Conservation (phyloP, 1,140 invertebrate species). For the Gryllus bimaculatus region DNA sequence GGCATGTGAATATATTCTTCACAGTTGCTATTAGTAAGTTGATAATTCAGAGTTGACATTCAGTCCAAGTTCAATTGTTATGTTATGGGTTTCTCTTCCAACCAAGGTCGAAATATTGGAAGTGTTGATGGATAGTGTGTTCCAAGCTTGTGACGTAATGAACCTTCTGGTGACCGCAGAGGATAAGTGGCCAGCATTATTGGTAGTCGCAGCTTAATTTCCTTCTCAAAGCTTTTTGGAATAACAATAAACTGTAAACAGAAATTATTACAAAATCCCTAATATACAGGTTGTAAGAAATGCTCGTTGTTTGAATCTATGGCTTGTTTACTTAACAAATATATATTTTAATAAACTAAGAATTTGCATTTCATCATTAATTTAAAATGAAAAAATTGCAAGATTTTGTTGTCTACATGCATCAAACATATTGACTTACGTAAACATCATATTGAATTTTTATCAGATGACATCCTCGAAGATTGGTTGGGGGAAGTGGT, state of each 20-base stretch:
- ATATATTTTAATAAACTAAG: too few relatives aligned
- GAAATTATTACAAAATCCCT: slow-evolving; percentile 6
- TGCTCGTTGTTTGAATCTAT: too few relatives aligned
- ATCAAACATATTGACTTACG: slow-evolving; percentile 50
- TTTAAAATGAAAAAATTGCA: too few relatives aligned
- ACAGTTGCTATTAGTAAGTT: too few relatives aligned
- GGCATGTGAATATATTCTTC: too few relatives aligned
- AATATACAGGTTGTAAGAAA: too few relatives aligned
- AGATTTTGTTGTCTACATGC: too few relatives aligned
- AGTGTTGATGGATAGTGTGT: slow-evolving; percentile 85
- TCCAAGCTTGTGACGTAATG: slow-evolving; percentile 49
- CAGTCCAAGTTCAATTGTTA: not conserved
- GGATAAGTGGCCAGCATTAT: slow-evolving; percentile 92
- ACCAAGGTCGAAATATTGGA: slow-evolving; percentile 84
- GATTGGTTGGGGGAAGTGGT: slow-evolving; percentile 86
- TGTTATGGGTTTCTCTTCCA: slow-evolving; percentile 54
- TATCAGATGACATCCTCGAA: slow-evolving; percentile 91
- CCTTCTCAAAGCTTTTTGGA: slow-evolving; percentile 83
- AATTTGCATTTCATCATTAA: too few relatives aligned
- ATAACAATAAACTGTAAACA: slow-evolving; percentile 74
- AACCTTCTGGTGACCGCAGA: slow-evolving; percentile 52
- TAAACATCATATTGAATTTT: slow-evolving; percentile 90
- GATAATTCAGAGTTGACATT: too few relatives aligned
- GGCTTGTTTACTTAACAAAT: too few relatives aligned
- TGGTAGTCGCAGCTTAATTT: slow-evolving; percentile 84